Base-by-base conservation (phyloP, 1,140 invertebrate species). In the Aphidius gifuensis region DNA sequence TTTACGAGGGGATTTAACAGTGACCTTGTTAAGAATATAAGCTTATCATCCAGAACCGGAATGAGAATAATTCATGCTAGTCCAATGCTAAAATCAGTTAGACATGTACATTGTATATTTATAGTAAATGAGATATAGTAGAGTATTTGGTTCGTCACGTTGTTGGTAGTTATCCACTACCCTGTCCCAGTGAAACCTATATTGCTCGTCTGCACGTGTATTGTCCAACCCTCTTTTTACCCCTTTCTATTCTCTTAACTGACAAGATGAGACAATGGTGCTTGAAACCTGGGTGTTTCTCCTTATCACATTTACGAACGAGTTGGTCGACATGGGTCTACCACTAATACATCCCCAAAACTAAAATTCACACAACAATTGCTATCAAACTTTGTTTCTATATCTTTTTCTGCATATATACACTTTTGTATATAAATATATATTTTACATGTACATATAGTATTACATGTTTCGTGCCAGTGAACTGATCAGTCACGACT, bases 401-500 rank as follows among this genome's bases (percentile, higher is more conserved):
- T 58, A 45, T 58, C 38, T 7, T 58, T 32, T 32, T 32, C 16
- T 16, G 16, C 1, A 32, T 1, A 32, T 32, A 32, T 32, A 32
- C 23, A 32, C 23, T 32, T 32, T 32, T 32, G 23, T 32, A 32
- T 32, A 32, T 32, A 32, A 3, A 32, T 32, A 16, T 6, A 49
- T 53, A 7, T 39, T 53, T 32, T 49, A 49, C 0, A 49, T 23
- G 23, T 49, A 49, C 7, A 23, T 49, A 23, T 16, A 49, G 49
- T 61, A 38, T 5, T 23, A 21, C 21, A 43, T 38, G 40, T 38
- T 38, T 50, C 38, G 32, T 47, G 49, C 58, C 49, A 57, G 61
- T 46, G 46, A 38, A 32, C 67, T 71, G 73, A 75, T 75, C 70
- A 68, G 54, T 62, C 64, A 64, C 69, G 61, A 68, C 68, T 71